Conservation (phyloP, 2,797 vertebrate genomes). For the Halcyon leucocephala region DNA sequence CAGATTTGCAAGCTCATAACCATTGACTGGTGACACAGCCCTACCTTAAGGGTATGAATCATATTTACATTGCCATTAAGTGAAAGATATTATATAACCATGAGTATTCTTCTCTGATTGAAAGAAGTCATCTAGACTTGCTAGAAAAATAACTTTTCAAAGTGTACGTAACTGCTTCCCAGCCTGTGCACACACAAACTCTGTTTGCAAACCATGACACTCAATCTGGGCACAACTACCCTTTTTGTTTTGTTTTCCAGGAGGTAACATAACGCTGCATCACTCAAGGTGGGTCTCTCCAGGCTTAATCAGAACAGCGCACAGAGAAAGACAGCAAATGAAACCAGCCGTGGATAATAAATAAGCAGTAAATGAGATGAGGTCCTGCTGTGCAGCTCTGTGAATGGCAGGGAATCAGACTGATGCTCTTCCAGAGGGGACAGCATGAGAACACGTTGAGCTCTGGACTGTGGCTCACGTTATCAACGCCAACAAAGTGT, state of each 20-base stretch:
- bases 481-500: background rate
- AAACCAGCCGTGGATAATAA: background rate
- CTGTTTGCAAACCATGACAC: background rate
- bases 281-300: background rate
- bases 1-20: background rate
- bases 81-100: background rate
- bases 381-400: background rate
- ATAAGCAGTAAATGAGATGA: background rate
- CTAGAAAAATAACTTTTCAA: background rate
- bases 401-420: background rate
- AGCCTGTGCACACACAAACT: rapidly evolving
- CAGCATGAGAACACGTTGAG: background rate
- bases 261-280: rapidly evolving
- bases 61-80: background rate
- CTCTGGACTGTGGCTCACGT: background rate
- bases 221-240: background rate
- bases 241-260: background rate
- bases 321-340: background rate
- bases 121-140: background rate
- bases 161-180: background rate
- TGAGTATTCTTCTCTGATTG: background rate
- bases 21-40: background rate
- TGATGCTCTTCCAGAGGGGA: background rate
- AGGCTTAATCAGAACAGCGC: background rate
- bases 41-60: background rate